phyloP scores from a whole-genome alignment of 37 sponge, comb jelly and placozoan genomes.

The Haliclona indistincta region DNA sequence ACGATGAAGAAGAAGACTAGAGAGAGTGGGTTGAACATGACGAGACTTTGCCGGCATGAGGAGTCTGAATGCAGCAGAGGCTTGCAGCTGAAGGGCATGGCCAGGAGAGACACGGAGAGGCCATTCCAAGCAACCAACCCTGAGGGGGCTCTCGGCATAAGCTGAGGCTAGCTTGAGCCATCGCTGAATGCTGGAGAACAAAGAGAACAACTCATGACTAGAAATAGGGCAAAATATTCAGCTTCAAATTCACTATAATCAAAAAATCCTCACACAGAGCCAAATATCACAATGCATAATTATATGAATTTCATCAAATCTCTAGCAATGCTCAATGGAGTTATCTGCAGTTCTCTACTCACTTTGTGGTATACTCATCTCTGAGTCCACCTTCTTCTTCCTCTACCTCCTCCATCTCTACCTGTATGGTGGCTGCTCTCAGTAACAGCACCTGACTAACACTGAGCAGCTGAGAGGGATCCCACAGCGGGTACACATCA shows the following conservation, averaged over 20 bases:
- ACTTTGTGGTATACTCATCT: conserved; percentile 34
- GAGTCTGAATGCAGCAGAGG: conserved; percentile 67
- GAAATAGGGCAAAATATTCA: too few relatives aligned
- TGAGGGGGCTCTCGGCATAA: conserved; percentile 83
- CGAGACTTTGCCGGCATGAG: conserved; percentile 63
- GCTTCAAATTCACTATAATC: too few relatives aligned
- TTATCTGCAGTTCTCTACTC: too few relatives aligned
- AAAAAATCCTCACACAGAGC: too few relatives aligned
- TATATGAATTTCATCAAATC: too few relatives aligned
- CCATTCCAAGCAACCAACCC: conserved; percentile 89
- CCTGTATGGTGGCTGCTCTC: conserved; percentile 52
- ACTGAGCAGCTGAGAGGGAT: conserved; percentile 74
- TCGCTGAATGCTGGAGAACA: conserved; percentile 47
- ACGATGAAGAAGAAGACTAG: conserved; percentile 62
- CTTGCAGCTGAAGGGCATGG: conserved; percentile 86
- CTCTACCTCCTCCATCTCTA: conserved; percentile 63
- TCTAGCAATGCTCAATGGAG: too few relatives aligned
- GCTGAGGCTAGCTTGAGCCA: conserved; percentile 91
- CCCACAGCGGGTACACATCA: conserved; percentile 83
- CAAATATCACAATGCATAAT: too few relatives aligned
- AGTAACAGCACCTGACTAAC: conserved; percentile 73
- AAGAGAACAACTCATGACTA: too few relatives aligned
- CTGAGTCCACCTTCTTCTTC: conserved; percentile 50
- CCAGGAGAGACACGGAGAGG: conserved; percentile 69
- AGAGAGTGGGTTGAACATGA: conserved; percentile 49